These are phyloP conservation scores for Smutsia temminckii DNA, from an alignment of 2,797 vertebrate species.

Conservation along the genomic window DNA sequence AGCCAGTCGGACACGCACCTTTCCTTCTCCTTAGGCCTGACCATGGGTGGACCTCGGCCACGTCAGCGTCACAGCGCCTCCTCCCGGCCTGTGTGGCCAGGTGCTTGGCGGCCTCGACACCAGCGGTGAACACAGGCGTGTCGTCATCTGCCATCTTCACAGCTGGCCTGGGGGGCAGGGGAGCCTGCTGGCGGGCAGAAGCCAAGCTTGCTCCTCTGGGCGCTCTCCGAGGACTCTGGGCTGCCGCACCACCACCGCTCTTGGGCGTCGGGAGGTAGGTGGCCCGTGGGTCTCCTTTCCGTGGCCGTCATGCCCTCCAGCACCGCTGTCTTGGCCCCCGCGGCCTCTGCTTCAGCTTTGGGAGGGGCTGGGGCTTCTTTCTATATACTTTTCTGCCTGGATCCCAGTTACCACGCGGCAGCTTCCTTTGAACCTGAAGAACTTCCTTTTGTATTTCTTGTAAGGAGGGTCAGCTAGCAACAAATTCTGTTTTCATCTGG, in stretches of 20 bases:
- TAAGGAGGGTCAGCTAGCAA: neutral
- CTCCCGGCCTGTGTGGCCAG: neutral
- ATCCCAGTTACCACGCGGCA: neutral
- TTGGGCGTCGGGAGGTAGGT: neutral
- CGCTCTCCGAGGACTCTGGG: neutral
- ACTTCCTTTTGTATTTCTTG: neutral
- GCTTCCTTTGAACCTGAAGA: neutral
- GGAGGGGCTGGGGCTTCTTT: neutral
- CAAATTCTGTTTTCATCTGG: slow-evolving; percentile 1
- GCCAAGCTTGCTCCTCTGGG: neutral
- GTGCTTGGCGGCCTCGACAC: neutral
- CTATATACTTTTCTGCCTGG: neutral
- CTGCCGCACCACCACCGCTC: neutral
- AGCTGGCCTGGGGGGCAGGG: neutral
- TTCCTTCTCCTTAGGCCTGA: neutral
- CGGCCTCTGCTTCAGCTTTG: neutral
- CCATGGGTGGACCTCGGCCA: neutral
- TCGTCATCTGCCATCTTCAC: neutral
- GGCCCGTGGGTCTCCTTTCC: too few species aligned
- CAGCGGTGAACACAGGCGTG: neutral
- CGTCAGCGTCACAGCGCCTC: neutral
- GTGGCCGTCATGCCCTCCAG: too few species aligned
- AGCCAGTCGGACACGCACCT: neutral
- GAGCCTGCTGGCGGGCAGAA: neutral
- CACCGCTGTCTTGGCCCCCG: neutral